Conservation (phyloP, 1,140 invertebrate genomes). For the Cepaea nemoralis region DNA sequence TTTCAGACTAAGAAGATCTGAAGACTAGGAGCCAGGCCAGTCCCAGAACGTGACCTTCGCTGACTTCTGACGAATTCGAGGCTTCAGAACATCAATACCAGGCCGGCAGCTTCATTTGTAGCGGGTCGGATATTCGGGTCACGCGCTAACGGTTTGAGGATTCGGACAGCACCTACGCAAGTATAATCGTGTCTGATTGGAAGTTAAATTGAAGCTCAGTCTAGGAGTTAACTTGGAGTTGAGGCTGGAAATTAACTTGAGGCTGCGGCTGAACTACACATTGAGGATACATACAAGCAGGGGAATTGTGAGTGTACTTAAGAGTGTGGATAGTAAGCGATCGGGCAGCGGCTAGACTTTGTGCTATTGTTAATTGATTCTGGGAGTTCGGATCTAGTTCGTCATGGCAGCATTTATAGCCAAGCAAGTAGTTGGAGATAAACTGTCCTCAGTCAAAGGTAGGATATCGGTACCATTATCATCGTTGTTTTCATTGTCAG, state of each 20-base stretch:
- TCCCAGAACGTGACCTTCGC: background rate
- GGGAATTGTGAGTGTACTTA: background rate
- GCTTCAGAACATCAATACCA: background rate
- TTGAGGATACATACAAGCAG: background rate
- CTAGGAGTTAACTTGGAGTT: no score
- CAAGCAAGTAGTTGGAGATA: constrained; percentile 39
- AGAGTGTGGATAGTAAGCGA: background rate
- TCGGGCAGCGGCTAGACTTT: background rate
- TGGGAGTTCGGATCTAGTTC: background rate
- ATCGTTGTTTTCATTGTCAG: no score
- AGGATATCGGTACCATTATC: no score
- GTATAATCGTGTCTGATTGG: background rate
- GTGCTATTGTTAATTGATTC: background rate
- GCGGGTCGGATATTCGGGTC: background rate
- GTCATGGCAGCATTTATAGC: constrained; percentile 41
- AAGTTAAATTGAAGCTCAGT: no score
- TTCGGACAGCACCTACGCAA: background rate
- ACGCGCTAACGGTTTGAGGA: background rate
- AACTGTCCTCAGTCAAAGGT: constrained; percentile 40
- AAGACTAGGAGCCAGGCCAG: background rate
- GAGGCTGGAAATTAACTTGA: background rate
- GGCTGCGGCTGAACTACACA: background rate
- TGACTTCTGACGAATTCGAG: background rate
- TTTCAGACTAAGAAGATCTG: background rate
- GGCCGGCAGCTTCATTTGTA: background rate